Evolutionary conservation across 92 coral and sea anemone species (phyloP).

Genomic region (Epizoanthus illoricatus): DNA sequence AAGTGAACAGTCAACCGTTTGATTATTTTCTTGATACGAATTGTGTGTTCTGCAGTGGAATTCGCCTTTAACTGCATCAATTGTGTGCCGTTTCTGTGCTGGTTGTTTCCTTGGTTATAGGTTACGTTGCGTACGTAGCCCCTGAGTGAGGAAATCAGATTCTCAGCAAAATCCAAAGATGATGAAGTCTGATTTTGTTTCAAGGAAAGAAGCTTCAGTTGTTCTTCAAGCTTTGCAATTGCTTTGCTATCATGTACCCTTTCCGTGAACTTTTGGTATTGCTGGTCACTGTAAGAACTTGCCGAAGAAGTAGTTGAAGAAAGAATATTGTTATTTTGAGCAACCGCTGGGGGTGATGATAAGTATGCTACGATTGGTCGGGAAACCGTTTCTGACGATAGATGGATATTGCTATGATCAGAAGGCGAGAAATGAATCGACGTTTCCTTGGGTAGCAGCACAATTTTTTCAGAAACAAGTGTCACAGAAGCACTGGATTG

Average conservation of each 20-base stretch:
- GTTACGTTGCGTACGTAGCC: constrained; percentile 47
- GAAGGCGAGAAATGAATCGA: neutral
- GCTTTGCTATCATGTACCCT: neutral
- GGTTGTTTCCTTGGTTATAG: neutral
- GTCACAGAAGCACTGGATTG: neutral
- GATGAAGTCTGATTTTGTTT: constrained; percentile 58
- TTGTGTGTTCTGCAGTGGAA: neutral
- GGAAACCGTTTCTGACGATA: neutral
- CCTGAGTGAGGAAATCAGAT: constrained; percentile 36
- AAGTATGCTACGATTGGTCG: neutral
- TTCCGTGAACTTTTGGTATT: neutral
- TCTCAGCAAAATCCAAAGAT: constrained; percentile 44
- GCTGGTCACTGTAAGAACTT: neutral
- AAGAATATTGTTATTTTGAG: neutral
- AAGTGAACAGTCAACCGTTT: constrained; percentile 48
- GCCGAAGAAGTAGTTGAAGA: neutral
- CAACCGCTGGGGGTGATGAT: neutral
- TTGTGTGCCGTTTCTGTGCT: neutral
- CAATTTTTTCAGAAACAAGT: neutral
- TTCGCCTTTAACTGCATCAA: neutral
- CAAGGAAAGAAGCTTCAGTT: constrained; percentile 42
- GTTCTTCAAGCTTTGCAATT: constrained; percentile 29
- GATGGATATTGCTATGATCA: neutral
- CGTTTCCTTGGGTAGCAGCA: neutral
- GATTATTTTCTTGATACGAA: constrained; percentile 41